Conservation (phyloP, 2,113 vertebrate genomes). For the Acanthisitta chloris region DNA sequence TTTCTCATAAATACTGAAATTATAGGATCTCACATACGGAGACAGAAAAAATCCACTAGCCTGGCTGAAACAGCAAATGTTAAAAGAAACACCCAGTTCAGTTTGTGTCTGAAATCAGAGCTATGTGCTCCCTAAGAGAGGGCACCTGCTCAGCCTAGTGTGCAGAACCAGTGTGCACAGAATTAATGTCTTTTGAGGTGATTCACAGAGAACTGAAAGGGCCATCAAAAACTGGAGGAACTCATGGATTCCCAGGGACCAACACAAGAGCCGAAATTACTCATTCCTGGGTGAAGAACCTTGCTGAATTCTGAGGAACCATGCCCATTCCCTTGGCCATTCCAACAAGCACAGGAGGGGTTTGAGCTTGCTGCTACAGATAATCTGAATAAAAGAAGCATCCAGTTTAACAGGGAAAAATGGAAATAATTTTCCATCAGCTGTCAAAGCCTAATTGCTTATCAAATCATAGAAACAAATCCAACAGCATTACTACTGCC, state of each 20-base stretch:
- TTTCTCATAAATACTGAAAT: not conserved
- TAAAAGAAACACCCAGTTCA: not conserved
- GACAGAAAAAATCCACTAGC: not conserved
- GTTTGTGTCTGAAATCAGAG: not conserved
- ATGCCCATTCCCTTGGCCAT: not conserved
- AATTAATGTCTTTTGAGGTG: not conserved
- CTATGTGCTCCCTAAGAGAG: not conserved
- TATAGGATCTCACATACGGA: not conserved
- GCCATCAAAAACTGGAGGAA: not conserved
- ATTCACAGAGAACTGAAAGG: not conserved
- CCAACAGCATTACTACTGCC: not conserved
- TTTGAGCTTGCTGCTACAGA: not conserved
- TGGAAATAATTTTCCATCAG: not conserved
- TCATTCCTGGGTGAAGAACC: not conserved
- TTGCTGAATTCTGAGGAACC: not conserved
- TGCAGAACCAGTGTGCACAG: not conserved
- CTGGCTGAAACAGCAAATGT: not conserved
- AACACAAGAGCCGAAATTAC: not conserved
- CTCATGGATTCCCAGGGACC: not conserved
- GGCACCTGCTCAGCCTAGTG: fast-evolving
- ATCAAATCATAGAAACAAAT: not conserved
- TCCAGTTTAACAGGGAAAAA: not conserved
- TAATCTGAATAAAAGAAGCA: not conserved
- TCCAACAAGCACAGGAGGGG: not conserved
- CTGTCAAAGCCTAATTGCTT: not conserved